Conservation (phyloP, 1,140 invertebrate genomes). For the Sycobia sp. region DNA sequence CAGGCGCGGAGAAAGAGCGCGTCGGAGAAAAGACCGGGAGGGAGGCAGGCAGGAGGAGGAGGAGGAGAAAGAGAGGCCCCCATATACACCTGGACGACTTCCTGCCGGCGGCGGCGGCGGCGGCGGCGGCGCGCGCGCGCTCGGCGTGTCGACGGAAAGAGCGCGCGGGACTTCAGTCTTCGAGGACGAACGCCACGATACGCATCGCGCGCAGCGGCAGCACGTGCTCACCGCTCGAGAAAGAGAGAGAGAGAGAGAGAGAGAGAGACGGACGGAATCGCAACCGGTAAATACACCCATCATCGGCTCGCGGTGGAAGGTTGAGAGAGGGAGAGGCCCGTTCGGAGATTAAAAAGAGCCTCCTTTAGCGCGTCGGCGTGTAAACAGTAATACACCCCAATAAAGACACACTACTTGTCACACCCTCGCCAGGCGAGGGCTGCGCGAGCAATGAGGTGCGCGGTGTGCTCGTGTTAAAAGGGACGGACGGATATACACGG, state of each 20-base stretch:
- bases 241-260: not conserved
- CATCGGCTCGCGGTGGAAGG: too few species aligned
- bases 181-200: slow-evolving; percentile 21
- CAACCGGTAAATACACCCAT: too few species aligned
- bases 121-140: slow-evolving; percentile 7
- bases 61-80: slow-evolving; percentile 13
- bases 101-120: slow-evolving; percentile 31
- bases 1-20: not conserved
- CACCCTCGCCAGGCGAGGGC: too few species aligned
- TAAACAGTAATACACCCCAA: too few species aligned
- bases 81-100: slow-evolving; percentile 21
- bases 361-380: too few species aligned
- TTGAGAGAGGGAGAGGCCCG: too few species aligned
- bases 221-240: not conserved
- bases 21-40: not conserved
- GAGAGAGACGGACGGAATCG: not conserved
- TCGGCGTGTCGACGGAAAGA: slow-evolving; percentile 7
- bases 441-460: too few species aligned
- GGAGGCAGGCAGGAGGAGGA: slow-evolving; percentile 6
- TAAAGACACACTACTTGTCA: too few species aligned
- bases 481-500: too few species aligned
- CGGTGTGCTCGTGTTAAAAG: too few species aligned
- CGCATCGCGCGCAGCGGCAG: slow-evolving; percentile 6
- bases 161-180: slow-evolving; percentile 30
- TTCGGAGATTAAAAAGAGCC: too few species aligned